Evolutionary conservation across 1,140 invertebrate genomes (phyloP).

Genomic region (Pseudomyrmex flavicornis): DNA sequence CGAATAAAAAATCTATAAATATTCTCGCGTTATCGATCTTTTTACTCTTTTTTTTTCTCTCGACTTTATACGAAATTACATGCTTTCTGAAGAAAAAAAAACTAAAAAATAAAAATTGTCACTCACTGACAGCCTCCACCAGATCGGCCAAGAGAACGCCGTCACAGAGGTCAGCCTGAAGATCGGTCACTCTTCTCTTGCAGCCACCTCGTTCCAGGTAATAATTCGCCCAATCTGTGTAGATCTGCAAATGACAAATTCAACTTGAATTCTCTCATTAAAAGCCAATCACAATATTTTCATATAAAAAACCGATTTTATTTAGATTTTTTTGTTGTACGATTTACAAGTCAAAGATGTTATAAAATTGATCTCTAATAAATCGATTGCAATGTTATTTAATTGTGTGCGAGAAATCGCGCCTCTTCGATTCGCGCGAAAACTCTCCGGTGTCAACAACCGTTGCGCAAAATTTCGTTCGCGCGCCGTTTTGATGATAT

Average conservation of each 20-base stretch:
- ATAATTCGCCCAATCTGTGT: conserved; percentile 99
- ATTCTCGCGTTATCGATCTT: background rate
- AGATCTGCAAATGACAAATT: conserved; percentile 90
- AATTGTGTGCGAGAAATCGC: conserved; percentile 11
- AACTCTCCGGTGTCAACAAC: conserved; percentile 2
- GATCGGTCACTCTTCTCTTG: conserved; percentile 92
- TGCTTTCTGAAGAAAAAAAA: background rate
- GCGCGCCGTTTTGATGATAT: conserved; percentile 19
- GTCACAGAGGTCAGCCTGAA: conserved; percentile 95
- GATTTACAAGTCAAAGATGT: too few species aligned
- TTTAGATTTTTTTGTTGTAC: too few species aligned
- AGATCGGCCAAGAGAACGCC: conserved; percentile 96
- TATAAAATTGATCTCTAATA: background rate
- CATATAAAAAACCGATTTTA: background rate
- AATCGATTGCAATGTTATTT: conserved; percentile 16
- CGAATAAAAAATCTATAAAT: background rate
- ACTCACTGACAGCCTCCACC: conserved; percentile 97
- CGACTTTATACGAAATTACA: background rate
- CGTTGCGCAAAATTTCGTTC: conserved; percentile 18
- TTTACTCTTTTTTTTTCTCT: background rate
- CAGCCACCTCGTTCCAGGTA: conserved; percentile 96
- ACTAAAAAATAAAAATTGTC: background rate
- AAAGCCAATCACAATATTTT: background rate
- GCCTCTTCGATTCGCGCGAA: background rate
- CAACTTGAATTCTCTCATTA: background rate